phyloP scores from a whole-genome alignment of 2,797 vertebrate species.

The Onychomys torridus region DNA sequence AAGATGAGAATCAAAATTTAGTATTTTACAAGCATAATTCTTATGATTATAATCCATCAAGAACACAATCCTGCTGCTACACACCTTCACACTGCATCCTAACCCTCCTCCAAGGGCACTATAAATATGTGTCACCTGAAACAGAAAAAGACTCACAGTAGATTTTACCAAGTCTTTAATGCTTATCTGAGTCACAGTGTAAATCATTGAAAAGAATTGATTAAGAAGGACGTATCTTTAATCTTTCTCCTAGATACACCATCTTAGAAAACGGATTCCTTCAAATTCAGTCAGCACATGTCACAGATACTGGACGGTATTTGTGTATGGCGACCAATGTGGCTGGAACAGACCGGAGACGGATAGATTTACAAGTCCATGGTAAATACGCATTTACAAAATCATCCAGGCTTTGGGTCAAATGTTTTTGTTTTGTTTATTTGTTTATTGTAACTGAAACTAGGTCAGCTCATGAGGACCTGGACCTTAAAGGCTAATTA shows the following conservation, averaged over 20 bases:
- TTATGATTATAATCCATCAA: background rate
- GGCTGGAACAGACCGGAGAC: slow-evolving; percentile 93
- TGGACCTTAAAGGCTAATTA: background rate
- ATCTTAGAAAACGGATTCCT: slow-evolving; percentile 93
- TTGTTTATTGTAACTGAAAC: background rate
- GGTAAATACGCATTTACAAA: slow-evolving; percentile 86
- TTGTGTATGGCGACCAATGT: slow-evolving; percentile 96
- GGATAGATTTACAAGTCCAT: slow-evolving; percentile 93
- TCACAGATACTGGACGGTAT: slow-evolving; percentile 94
- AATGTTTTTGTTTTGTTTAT: background rate
- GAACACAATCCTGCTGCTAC: background rate
- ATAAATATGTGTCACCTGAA: background rate
- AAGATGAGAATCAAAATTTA: background rate
- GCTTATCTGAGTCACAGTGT: background rate
- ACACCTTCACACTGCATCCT: background rate
- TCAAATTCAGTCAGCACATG: slow-evolving; percentile 90
- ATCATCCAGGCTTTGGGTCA: background rate
- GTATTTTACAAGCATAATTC: slow-evolving; percentile 10
- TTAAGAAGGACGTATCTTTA: background rate
- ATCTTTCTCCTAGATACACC: slow-evolving; percentile 89
- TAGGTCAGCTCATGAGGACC: background rate
- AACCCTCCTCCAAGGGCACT: background rate
- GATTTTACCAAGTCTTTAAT: background rate
- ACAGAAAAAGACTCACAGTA: background rate
- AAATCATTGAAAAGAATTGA: background rate